Conservation (phyloP, 2,113 vertebrate genomes). For the Urocolius indicus region DNA sequence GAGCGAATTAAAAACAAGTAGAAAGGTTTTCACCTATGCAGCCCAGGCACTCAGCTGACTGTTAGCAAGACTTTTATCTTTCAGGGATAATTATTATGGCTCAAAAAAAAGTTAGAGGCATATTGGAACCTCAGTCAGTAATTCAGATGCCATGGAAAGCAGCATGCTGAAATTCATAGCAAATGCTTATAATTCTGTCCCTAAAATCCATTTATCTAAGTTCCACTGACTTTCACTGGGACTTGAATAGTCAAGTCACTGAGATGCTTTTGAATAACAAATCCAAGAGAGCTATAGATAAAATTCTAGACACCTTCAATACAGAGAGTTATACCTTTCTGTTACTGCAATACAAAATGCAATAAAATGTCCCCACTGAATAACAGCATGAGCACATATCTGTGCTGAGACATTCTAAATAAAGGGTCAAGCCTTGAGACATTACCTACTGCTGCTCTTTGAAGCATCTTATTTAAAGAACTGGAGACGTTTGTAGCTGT, state of each 20-base stretch:
- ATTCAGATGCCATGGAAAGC: not conserved
- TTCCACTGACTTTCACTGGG: not conserved
- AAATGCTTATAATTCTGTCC: constrained; percentile 13
- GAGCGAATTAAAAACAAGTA: not conserved
- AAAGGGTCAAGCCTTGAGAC: not conserved
- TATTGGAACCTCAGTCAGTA: not conserved
- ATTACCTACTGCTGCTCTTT: not conserved
- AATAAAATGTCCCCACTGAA: not conserved
- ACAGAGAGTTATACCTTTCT: not conserved
- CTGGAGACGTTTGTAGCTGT: not conserved
- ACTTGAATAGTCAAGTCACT: not conserved
- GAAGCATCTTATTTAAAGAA: not conserved
- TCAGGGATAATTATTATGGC: not conserved
- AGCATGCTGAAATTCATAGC: not conserved
- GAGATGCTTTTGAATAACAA: constrained; percentile 16
- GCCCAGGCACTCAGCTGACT: not conserved
- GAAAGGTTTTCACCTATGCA: not conserved
- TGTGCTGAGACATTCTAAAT: not conserved
- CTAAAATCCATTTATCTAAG: constrained; percentile 41
- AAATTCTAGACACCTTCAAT: not conserved
- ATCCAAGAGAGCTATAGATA: not conserved
- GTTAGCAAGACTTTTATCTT: not conserved
- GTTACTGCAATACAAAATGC: not conserved
- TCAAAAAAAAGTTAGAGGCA: not conserved
- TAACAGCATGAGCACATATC: not conserved